Evolutionary conservation across 2,888 invertebrate species (phyloP).

Genomic region (Aromia moschata): DNA sequence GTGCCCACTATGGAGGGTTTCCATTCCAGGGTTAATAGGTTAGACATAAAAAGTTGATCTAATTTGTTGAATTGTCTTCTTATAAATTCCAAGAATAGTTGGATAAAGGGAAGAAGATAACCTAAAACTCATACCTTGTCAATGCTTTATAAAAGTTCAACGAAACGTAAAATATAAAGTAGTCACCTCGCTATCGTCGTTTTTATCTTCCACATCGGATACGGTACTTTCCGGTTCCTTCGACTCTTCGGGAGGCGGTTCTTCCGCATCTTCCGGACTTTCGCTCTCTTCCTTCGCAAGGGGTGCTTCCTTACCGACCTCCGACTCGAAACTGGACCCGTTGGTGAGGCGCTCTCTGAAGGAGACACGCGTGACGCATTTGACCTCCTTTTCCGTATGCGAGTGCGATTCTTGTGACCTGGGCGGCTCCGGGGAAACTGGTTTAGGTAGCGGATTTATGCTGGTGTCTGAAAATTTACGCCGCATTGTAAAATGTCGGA

Average conservation of each 20-base stretch:
- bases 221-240: not conserved
- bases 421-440: not conserved
- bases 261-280: constrained; percentile 17
- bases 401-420: not conserved
- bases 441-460: too few species aligned
- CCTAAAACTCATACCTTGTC: too few species aligned
- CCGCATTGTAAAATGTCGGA: too few species aligned
- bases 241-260: not conserved
- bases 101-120: too few species aligned
- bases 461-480: too few species aligned
- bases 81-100: too few species aligned
- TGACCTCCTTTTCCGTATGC: not conserved
- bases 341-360: constrained; percentile 46
- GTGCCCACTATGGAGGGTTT: too few species aligned
- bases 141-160: too few species aligned
- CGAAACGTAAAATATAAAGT: too few species aligned
- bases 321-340: constrained; percentile 23
- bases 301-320: constrained; percentile 11
- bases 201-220: not conserved
- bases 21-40: too few species aligned
- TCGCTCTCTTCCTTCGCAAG: constrained; percentile 14
- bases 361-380: constrained; percentile 41
- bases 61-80: too few species aligned
- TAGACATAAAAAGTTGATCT: too few species aligned
- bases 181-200: constrained; percentile 8